A percentile compares a stretch with the other conserved stretches of the same genome.
Evolutionary conservation across 2,888 invertebrate genomes (phyloP).

Genomic region (Clistopyga incitator): DNA sequence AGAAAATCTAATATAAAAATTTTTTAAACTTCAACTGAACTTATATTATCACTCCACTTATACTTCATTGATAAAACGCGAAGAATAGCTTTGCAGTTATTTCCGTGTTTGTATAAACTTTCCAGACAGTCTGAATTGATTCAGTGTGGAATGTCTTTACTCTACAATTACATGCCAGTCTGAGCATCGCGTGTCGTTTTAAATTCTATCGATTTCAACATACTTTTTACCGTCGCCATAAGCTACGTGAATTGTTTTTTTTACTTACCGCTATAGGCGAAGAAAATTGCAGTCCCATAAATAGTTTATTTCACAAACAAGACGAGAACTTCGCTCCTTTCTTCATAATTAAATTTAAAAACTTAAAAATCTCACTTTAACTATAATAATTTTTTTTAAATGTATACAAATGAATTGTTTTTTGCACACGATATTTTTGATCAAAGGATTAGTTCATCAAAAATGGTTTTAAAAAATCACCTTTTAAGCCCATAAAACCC

Average conservation of each 20-base stretch:
- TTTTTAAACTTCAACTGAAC: not conserved
- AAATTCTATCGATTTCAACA: slow-evolving; percentile 13
- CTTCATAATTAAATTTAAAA: not conserved
- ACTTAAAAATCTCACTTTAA: no score
- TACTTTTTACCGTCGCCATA: not conserved
- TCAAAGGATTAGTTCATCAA: no score
- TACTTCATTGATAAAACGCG: not conserved
- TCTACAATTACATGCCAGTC: slow-evolving; percentile 25
- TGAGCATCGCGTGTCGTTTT: not conserved
- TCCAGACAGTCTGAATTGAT: slow-evolving; percentile 32
- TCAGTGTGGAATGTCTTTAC: slow-evolving; percentile 14
- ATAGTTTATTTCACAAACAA: not conserved
- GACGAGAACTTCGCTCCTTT: not conserved
- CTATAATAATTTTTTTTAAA: no score
- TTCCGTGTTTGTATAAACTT: slow-evolving; percentile 17
- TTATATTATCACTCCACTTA: not conserved
- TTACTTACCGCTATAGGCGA: not conserved
- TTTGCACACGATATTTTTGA: no score
- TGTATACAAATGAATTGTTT: no score
- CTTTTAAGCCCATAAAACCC: no score
- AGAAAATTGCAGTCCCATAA: not conserved
- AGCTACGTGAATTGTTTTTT: not conserved
- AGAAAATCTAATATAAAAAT: not conserved
- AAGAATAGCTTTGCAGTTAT: slow-evolving; percentile 2
- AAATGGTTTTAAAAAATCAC: no score